Conservation (phyloP, 2,797 vertebrate species). For the Orientallactaga sibirica region DNA sequence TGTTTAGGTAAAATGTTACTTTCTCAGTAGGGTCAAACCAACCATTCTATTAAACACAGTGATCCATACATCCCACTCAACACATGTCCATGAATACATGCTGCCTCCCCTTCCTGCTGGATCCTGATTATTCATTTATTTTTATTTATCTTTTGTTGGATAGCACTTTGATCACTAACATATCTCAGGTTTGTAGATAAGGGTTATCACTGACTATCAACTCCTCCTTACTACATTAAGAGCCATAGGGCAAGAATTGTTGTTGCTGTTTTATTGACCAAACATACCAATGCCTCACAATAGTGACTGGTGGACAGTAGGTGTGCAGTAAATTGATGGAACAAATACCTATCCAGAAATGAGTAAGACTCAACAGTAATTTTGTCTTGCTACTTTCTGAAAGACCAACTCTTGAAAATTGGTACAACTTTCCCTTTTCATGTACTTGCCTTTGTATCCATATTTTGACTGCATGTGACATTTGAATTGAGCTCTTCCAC, state of each 20-base stretch:
- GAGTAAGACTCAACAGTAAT: rapidly evolving
- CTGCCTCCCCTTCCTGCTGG: rapidly evolving
- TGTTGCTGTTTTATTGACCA: neutral
- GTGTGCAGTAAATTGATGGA: neutral
- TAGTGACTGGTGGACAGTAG: neutral
- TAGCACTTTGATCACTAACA: neutral
- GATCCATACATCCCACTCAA: rapidly evolving
- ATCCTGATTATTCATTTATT: neutral
- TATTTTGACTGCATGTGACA: too few relatives aligned
- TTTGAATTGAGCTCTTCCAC: neutral
- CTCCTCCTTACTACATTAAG: neutral
- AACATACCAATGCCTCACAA: neutral
- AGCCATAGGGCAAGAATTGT: neutral
- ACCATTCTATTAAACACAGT: neutral
- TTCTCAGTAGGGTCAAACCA: neutral
- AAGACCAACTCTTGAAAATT: neutral
- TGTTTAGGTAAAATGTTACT: neutral
- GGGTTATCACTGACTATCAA: too few relatives aligned
- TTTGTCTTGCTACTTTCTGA: neutral
- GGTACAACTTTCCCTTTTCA: neutral
- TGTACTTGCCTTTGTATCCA: neutral
- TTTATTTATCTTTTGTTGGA: neutral
- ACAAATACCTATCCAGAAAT: neutral
- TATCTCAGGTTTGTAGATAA: neutral
- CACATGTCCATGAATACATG: rapidly evolving